Evolutionary conservation across 1,140 invertebrate genomes (phyloP).

Genomic region (Nephila pilipes): DNA sequence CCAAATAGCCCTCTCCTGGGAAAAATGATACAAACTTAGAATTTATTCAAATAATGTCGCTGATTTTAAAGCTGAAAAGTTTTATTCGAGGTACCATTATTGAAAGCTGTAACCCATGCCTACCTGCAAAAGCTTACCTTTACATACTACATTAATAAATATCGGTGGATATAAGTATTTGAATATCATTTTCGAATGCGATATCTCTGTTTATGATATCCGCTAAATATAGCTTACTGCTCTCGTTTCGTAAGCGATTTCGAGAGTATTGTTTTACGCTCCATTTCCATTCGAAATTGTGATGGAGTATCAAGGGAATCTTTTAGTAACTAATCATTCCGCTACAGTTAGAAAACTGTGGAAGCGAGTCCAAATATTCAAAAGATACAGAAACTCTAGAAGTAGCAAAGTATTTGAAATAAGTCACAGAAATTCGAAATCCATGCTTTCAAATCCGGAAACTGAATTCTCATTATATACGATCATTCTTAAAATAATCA

Average conservation of each 20-base stretch:
- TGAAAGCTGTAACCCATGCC: neutral
- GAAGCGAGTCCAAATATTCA: neutral
- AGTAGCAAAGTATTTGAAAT: neutral
- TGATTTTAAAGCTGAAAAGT: neutral
- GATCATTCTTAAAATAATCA: too few species aligned
- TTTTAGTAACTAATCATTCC: neutral
- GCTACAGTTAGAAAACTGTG: neutral
- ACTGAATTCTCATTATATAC: too few species aligned
- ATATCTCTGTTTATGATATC: neutral
- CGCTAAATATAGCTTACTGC: neutral
- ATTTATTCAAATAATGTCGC: too few species aligned
- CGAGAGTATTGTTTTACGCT: neutral
- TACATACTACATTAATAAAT: slow-evolving; percentile 4
- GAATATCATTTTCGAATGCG: neutral
- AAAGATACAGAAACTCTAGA: neutral
- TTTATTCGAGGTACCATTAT: neutral
- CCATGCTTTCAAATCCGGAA: too few species aligned
- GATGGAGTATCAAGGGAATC: neutral
- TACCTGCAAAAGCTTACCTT: neutral
- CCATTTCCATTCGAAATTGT: neutral
- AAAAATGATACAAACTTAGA: too few species aligned
- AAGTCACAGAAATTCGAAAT: neutral
- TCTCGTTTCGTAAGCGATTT: neutral
- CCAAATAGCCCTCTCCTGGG: too few species aligned
- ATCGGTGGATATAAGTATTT: neutral